These are phyloP conservation scores for Plutella xylostella DNA, from an alignment of 2,888 invertebrate genomes.

Conservation along the genomic window DNA sequence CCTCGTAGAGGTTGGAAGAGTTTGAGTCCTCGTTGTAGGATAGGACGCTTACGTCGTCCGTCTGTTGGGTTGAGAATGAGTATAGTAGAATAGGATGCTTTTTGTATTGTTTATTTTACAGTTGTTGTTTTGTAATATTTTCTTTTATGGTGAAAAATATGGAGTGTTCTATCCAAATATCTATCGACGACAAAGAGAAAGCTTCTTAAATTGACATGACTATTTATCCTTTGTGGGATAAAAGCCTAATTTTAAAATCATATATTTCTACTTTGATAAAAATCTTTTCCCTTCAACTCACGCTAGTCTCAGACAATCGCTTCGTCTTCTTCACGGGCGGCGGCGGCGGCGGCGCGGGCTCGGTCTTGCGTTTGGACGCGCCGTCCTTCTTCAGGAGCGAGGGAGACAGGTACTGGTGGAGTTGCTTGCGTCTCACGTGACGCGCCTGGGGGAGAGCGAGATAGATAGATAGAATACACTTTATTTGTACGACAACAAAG, in stretches of 20 bases:
- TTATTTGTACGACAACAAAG: not conserved
- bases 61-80: conserved; percentile 32
- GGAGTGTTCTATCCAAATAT: not conserved
- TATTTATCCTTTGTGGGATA: not conserved
- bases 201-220: not conserved
- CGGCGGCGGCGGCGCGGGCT: conserved; percentile 69
- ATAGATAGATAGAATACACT: not conserved
- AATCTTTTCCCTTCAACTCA: conserved; percentile 27
- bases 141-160: not conserved
- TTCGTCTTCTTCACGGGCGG: conserved; percentile 43
- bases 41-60: conserved; percentile 50
- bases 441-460: conserved; percentile 70
- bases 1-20: conserved; percentile 53
- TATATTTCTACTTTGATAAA: too few relatives aligned
- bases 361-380: conserved; percentile 37
- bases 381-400: conserved; percentile 78
- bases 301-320: conserved; percentile 53
- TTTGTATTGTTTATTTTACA: not conserved
- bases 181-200: not conserved
- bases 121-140: not conserved
- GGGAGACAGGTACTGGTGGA: conserved; percentile 78
- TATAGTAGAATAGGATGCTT: not conserved
- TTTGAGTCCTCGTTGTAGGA: conserved; percentile 62
- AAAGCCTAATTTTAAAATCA: too few relatives aligned
- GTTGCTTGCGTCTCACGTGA: conserved; percentile 85